Conservation (phyloP, 2,888 invertebrate genomes). For the Euzetes globulus region DNA sequence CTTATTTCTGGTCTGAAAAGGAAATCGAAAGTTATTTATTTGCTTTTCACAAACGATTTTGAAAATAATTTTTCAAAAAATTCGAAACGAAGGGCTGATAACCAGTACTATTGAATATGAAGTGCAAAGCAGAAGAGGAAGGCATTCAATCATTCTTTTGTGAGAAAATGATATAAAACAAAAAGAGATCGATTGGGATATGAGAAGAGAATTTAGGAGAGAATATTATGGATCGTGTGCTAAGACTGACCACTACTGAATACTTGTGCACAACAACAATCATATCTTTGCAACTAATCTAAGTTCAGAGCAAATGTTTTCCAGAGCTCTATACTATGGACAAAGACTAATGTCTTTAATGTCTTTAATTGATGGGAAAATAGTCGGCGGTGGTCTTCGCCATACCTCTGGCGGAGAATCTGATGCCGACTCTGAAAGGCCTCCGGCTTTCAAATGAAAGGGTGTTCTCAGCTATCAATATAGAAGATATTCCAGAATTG, state of each 20-base stretch:
- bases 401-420: neutral
- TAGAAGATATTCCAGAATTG: neutral
- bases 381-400: neutral
- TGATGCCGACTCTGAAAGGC: neutral
- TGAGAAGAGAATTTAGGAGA: too few species aligned
- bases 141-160: too few species aligned
- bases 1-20: neutral
- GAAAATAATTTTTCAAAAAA: slow-evolving; percentile 2
- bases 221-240: too few species aligned
- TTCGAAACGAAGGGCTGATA: neutral
- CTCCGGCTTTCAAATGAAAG: neutral
- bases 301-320: neutral
- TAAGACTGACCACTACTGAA: too few species aligned
- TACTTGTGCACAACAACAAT: neutral
- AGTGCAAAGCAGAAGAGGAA: too few species aligned
- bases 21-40: slow-evolving; percentile 17
- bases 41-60: slow-evolving; percentile 8
- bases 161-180: too few species aligned
- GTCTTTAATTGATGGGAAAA: neutral
- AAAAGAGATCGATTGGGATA: too few species aligned
- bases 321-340: neutral
- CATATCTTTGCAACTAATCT: neutral
- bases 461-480: slow-evolving; percentile 17
- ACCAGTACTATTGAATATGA: neutral
- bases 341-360: neutral